phyloP scores from a whole-genome alignment of 2,113 vertebrate genomes.

The Microcebus lehilahytsara region DNA sequence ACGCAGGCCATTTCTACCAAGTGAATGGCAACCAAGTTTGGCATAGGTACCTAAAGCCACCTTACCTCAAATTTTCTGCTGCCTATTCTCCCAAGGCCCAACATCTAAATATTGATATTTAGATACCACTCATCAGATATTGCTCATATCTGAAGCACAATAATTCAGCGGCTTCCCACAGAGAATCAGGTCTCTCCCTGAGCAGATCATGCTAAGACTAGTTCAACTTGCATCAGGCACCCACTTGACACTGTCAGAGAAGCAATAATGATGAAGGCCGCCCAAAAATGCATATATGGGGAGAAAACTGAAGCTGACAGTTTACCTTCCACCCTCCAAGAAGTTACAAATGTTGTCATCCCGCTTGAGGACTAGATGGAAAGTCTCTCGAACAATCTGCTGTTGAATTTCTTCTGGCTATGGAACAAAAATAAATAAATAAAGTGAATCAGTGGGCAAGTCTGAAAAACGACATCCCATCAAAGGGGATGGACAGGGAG shows the following conservation, averaged over 20 bases:
- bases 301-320: background rate
- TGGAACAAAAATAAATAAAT: background rate
- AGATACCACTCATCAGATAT: too few relatives aligned
- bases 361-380: constrained; percentile 95
- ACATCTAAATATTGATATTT: background rate
- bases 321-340: constrained; percentile 93
- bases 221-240: background rate
- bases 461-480: background rate
- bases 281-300: background rate
- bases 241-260: background rate
- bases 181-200: background rate
- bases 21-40: background rate
- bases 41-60: background rate
- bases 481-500: background rate
- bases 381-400: constrained; percentile 95
- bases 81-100: background rate
- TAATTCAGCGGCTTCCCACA: background rate
- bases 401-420: constrained; percentile 95
- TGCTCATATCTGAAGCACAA: background rate
- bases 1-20: background rate
- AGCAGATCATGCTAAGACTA: background rate
- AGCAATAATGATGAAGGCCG: background rate
- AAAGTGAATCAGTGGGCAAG: background rate
- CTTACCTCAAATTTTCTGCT: background rate
- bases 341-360: constrained; percentile 98